Conservation (phyloP, 2,888 invertebrate genomes). For the Cecidostiba fungosa region DNA sequence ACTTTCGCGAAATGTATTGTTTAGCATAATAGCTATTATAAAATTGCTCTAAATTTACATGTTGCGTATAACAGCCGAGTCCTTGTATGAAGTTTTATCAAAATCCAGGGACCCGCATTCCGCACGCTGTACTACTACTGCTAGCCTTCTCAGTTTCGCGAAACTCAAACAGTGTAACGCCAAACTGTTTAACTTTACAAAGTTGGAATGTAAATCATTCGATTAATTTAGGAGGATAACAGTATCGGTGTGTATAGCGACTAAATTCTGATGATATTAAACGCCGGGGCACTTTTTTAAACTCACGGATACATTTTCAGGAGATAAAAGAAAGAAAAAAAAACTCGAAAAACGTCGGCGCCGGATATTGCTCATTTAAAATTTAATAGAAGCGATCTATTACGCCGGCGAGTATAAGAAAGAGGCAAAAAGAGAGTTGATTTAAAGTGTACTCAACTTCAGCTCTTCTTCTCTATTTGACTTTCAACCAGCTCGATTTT, state of each 20-base stretch:
- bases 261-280: not conserved
- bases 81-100: not conserved
- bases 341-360: not conserved
- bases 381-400: slow-evolving; percentile 31
- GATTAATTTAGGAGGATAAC: not conserved
- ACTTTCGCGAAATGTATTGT: not conserved
- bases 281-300: not conserved
- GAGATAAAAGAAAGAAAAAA: not conserved
- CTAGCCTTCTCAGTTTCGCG: not conserved
- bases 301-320: not conserved
- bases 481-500: slow-evolving; percentile 15
- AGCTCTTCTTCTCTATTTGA: slow-evolving; percentile 5
- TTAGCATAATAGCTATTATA: not conserved
- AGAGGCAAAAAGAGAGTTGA: not conserved
- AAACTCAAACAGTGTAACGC: not conserved
- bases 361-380: not conserved
- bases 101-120: slow-evolving; percentile 5
- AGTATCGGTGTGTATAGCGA: not conserved
- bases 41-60: not conserved
- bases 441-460: slow-evolving; percentile 18
- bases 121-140: not conserved
- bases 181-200: not conserved
- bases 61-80: not conserved
- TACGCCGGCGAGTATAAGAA: not conserved
- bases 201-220: not conserved